Base-by-base conservation (phyloP, 2,113 vertebrate genomes). In the Pterocles gutturalis region DNA sequence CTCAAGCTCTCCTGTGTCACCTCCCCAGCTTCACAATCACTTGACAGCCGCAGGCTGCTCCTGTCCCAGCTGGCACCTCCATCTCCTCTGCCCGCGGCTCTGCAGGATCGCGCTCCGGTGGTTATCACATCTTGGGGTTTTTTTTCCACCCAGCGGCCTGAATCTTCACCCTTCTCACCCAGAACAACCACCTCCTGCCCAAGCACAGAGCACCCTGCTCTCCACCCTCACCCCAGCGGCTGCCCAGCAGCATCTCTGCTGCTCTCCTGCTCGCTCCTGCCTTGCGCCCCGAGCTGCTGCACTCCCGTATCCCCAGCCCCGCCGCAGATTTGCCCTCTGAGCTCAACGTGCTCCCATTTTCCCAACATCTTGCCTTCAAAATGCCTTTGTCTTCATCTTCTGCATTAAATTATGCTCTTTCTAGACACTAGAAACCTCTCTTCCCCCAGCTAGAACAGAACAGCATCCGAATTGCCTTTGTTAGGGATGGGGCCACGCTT, bases 361-460 rank as follows among this genome's bases (percentile, higher is more conserved):
- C 82, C 57, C 87, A 83, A 88, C 90, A 93, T 85, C 96, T 87
- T 93, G 92, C 84, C 90, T 95, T 48, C 88, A 33, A 82, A 81
- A 88, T 21, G 83, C 90, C 64, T 96, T 90, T 95, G 92, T 93
- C 96, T 93, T 83, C 76, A 75, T 84, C 92, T 88, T 89, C 92
- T 94, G 90, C 83, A 88, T 92, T 92, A 93, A 76, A 86, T 83
- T 83, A 94, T 96, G 96, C 85, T 95, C 92, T 83, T 94, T 83
- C 28, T 92, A 91, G 76, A 77, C 80, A 71, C 77, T 48, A 64
- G 83, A 89, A 96, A 92, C 16, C 78, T 85, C 92, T 84, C 82
- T 48, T 82, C 72, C 64, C 64, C 73, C 94, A 76, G 70, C 78
- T 94, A 36, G 10, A 34, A 81, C 43, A 93, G 83, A 94, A 82